These are phyloP conservation scores for Andrena bucephala DNA, from an alignment of 2,888 invertebrate genomes.

Conservation along the genomic window DNA sequence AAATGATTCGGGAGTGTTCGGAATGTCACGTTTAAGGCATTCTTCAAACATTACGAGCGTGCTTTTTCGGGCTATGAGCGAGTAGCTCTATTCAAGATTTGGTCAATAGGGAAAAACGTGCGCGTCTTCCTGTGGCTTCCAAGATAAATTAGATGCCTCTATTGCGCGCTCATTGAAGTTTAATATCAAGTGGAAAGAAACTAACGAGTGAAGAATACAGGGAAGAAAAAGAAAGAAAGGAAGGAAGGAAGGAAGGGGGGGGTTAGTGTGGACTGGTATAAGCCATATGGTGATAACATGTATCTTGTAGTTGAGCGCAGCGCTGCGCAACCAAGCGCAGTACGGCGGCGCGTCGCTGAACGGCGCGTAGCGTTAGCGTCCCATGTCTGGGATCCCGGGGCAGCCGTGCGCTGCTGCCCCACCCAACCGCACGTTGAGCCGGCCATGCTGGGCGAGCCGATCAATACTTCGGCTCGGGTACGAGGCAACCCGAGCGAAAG, in stretches of 20 bases:
- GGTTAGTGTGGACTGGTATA: neutral
- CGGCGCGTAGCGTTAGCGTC: constrained; percentile 25
- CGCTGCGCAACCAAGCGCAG: constrained; percentile 10
- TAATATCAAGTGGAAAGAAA: neutral
- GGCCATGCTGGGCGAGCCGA: constrained; percentile 78
- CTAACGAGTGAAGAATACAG: neutral
- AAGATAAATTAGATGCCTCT: neutral
- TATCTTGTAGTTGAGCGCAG: constrained; percentile 1
- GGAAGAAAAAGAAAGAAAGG: no score
- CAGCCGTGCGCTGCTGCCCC: constrained; percentile 85
- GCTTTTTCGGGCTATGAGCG: neutral
- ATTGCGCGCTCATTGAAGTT: neutral
- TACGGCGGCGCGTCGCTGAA: neutral
- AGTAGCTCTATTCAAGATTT: neutral
- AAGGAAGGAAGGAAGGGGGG: no score
- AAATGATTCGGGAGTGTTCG: neutral
- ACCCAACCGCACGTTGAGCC: constrained; percentile 74
- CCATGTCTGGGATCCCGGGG: constrained; percentile 69
- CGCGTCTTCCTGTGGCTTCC: neutral
- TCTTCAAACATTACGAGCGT: neutral
- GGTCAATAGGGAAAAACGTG: neutral
- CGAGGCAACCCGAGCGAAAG: constrained; percentile 77
- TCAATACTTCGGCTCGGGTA: constrained; percentile 85
- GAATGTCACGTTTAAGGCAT: neutral
- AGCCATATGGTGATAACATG: neutral